Base-by-base conservation (phyloP, 2,888 invertebrate species). In the Vanessa cardui region DNA sequence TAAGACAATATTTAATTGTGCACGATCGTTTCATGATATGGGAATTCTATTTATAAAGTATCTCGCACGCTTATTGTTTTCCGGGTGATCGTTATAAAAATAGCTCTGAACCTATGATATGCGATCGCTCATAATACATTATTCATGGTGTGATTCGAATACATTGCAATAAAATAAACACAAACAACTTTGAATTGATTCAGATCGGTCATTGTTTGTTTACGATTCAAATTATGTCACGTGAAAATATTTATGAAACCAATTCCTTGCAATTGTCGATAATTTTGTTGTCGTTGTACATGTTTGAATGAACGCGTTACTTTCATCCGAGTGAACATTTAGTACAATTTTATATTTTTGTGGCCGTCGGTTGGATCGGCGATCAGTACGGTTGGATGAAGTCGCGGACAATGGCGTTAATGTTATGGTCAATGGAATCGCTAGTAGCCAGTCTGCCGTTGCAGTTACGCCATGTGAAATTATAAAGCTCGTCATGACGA, bases 151-250 rank as follows among this genome's bases (percentile, higher is more conserved):
- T 49, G 64, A 64, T 72, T 63, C 59, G 66, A 66, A 56, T 18
- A 39, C 18, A 56, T 56, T 67, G 66, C 65, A 69, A 15, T 66
- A 64, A 59, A 50, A 61, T 63, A 71, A 68, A 71, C 62, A 72
- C 68, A 73, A 73, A 76, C 69, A 73, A 56, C 62, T 66, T 59
- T 69, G 71, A 64, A 71, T 66, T 69, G 72, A 74, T 73, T 62
- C 68, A 60, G 64, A 71, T 69, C 65, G 67, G 65, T 80, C 78
- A 79, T 78, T 83, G 76, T 81, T 82, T 83, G 78, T 83, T 83
- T 82, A 78, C 73, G 70, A 80, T 82, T 80, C 76, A 76, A 75
- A 75, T 76, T 78, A 80, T 79, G 80, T 76, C 72, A 73, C 67
- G 66, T 71, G 74, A 78, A 78, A 80, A 78, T 78, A 76, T 77